Base-by-base conservation (phyloP, 2,888 invertebrate genomes). In the Hypsopygia costalis region DNA sequence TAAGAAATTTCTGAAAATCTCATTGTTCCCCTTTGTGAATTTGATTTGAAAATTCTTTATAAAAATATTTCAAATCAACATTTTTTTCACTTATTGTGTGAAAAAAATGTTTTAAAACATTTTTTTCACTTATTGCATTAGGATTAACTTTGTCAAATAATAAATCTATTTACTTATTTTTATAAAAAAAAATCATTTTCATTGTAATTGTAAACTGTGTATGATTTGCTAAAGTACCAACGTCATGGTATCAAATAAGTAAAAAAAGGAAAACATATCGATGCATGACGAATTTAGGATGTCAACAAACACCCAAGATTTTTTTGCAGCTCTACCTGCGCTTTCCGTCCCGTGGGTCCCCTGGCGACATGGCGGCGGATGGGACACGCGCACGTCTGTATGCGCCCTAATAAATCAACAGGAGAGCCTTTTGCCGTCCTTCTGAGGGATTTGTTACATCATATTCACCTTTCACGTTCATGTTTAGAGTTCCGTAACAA, bases 301-400 rank as follows among this genome's bases (percentile, higher is more conserved):
- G 81, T 82, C 83, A 83, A 83, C 81, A 82, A 72, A 77, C 81
- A 81, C 80, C 81, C 81, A 71, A 59, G 52, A 41, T 59, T 74
- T 77, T 81, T 81, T 78, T 75, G 49, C 49, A 44, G 57, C 40
- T 47, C 58, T 78, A 75, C 77, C 81, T 78, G 78, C 62, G 45
- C 25, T 7, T 6, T 25, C 3, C 42, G 44, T 48, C 66, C 55
- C 62, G 28, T 34, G 62, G 52, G 66, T 43, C 58, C 49, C 22
- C n/a, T n/a, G n/a, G n/a, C n/a, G n/a, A n/a, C n/a, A n/a, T n/a
- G n/a, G n/a, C 43, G 44, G 36, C 46, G 49, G 54, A 44, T 48
- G 57, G 57, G 63, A 63, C 64, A 62, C 62, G 59, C 55, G 58
- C 68, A 72, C 71, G 75, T 71, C 76, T 65, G 58, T 70, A 70